Conservation (phyloP, 2,888 invertebrate genomes). For the Nebria brevicollis region DNA sequence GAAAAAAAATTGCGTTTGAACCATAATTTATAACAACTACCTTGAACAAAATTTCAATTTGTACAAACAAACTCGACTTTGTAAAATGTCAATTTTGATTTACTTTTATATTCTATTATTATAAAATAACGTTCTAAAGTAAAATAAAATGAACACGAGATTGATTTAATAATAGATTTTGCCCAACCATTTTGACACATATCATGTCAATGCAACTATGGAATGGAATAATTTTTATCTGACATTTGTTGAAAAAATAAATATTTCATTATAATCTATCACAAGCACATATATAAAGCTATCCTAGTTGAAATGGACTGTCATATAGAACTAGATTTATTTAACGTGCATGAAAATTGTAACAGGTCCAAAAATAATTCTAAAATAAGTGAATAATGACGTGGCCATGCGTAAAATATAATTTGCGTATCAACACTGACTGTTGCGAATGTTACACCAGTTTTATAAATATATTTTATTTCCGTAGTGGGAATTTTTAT, state of each 20-base stretch:
- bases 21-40: too few species aligned
- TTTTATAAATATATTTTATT: not conserved
- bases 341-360: constrained; percentile 31
- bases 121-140: not conserved
- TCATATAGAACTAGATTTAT: constrained; percentile 37
- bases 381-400: constrained; percentile 39
- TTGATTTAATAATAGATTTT: not conserved
- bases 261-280: constrained; percentile 35
- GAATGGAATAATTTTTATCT: constrained; percentile 39
- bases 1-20: too few species aligned
- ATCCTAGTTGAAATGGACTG: constrained; percentile 34
- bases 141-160: not conserved
- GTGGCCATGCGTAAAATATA: constrained; percentile 24
- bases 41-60: not conserved
- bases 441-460: not conserved
- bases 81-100: not conserved
- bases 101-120: not conserved
- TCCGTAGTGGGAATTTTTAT: not conserved
- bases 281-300: constrained; percentile 2
- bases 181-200: not conserved
- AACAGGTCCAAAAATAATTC: constrained; percentile 34
- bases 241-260: constrained; percentile 13
- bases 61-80: not conserved
- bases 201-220: not conserved
- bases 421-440: not conserved